Conservation (phyloP, 2,113 vertebrate genomes). For the Ceratotherium simum region DNA sequence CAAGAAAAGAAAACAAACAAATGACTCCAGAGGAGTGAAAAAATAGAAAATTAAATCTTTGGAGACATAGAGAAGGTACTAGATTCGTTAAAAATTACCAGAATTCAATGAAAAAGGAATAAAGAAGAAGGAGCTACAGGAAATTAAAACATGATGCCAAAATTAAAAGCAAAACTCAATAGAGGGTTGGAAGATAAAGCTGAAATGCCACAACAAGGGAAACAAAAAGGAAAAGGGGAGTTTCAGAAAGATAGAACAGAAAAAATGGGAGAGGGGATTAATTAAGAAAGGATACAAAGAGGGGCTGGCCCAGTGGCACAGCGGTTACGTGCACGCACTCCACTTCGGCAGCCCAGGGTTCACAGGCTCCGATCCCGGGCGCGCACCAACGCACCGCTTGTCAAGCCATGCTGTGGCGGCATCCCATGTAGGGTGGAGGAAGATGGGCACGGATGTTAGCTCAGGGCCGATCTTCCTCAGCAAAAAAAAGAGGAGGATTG, state of each 20-base stretch:
- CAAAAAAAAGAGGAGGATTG: no score
- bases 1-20: background rate
- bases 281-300: no score
- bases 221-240: background rate
- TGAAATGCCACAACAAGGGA: background rate
- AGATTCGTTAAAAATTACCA: background rate
- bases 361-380: no score
- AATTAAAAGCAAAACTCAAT: background rate
- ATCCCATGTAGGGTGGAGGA: no score
- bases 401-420: no score
- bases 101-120: background rate
- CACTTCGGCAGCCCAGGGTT: no score
- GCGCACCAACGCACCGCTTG: no score
- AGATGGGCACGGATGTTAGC: no score
- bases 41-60: background rate
- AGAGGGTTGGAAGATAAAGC: background rate
- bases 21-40: background rate
- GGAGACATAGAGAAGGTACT: background rate
- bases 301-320: no score
- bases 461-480: no score
- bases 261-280: background rate
- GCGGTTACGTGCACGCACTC: no score
- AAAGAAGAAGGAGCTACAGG: background rate
- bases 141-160: slow-evolving; percentile 1
- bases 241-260: background rate